Conservation (phyloP, 2,888 invertebrate genomes). For the Pyrochroa serraticornis region DNA sequence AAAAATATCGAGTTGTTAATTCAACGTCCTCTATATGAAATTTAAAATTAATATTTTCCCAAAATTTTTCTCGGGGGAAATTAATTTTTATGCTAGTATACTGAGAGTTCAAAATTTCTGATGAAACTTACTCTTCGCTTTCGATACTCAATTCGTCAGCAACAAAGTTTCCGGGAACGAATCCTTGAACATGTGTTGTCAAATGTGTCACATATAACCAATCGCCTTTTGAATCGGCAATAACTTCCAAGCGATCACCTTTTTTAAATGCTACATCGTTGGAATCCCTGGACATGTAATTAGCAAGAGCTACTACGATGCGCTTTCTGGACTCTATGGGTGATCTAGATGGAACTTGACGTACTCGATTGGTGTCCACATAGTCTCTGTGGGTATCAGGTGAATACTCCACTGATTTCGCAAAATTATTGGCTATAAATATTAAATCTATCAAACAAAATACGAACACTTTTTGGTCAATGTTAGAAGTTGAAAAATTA, state of each 20-base stretch:
- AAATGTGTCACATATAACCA: conserved; percentile 95
- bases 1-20: not conserved
- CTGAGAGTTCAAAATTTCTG: not conserved
- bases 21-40: not conserved
- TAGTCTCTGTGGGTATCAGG: conserved; percentile 76
- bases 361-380: conserved; percentile 77
- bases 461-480: no score
- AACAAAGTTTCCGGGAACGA: conserved; percentile 98
- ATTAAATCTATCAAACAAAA: no score
- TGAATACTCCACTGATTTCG: conserved; percentile 63
- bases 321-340: conserved; percentile 57
- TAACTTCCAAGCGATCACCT: conserved; percentile 94
- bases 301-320: conserved; percentile 91
- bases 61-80: no score
- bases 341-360: conserved; percentile 62
- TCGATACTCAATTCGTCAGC: conserved; percentile 95
- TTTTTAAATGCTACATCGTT: conserved; percentile 96
- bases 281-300: conserved; percentile 93
- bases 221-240: conserved; percentile 89
- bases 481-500: no score
- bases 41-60: no score
- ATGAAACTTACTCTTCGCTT: conserved; percentile 90
- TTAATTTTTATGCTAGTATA: no score
- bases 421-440: conserved; percentile 38
- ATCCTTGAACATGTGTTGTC: conserved; percentile 83